A percentile compares a stretch with the other conserved stretches of the same genome.
Conservation (phyloP, 2,113 vertebrate species). For the Stictonetta naevosa region DNA sequence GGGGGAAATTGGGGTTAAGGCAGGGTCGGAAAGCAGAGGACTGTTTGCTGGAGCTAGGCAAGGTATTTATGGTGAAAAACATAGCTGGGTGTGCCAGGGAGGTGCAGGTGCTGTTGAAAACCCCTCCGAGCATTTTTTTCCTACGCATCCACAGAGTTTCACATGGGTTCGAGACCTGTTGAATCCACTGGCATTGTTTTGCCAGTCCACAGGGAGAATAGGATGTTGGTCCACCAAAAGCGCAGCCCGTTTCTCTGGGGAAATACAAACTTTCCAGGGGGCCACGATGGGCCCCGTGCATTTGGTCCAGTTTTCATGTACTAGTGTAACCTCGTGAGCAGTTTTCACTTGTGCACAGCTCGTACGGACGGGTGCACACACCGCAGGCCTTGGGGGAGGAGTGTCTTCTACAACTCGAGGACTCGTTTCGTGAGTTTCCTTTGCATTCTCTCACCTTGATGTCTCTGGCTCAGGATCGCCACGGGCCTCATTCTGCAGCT, state of each 20-base stretch:
- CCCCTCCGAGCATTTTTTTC: background rate
- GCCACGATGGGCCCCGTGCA: rapidly evolving
- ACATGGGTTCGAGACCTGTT: rapidly evolving
- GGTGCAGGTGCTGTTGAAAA: background rate
- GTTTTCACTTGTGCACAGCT: background rate
- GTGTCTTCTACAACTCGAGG: background rate
- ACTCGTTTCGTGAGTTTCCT: background rate
- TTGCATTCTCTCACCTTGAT: background rate
- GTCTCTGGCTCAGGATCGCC: background rate
- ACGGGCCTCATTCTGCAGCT: background rate
- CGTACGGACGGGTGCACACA: background rate
- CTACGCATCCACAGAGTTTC: background rate
- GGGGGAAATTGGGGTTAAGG: background rate
- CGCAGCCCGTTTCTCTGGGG: background rate
- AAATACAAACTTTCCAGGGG: background rate
- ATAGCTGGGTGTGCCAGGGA: rapidly evolving
- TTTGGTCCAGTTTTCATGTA: background rate
- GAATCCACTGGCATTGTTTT: background rate
- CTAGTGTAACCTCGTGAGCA: background rate
- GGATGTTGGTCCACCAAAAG: background rate
- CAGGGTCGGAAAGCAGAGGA: too few species aligned
- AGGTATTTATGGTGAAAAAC: background rate
- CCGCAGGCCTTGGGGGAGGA: background rate
- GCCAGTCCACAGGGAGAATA: rapidly evolving
- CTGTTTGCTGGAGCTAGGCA: background rate